These are phyloP conservation scores for Papilio helenus DNA, from an alignment of 1,140 invertebrate genomes.

Conservation along the genomic window DNA sequence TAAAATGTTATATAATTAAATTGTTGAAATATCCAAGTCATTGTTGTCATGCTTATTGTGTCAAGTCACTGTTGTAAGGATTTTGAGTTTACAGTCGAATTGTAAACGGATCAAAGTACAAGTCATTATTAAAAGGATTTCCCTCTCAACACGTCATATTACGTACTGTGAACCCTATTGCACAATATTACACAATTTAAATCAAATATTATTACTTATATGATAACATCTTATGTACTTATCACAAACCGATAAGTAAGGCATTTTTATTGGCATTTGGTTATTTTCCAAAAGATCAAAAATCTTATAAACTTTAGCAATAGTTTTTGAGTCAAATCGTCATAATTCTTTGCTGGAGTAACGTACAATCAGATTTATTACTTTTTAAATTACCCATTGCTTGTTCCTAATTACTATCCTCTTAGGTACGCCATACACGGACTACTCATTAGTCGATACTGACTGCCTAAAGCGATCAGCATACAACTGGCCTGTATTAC, in stretches of 20 bases:
- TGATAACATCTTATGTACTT: no score
- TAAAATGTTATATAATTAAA: not conserved
- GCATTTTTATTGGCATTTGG: not conserved
- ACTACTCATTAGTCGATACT: no score
- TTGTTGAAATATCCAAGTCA: not conserved
- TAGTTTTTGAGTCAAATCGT: no score
- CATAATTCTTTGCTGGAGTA: no score
- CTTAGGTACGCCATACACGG: no score
- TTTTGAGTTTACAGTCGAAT: not conserved
- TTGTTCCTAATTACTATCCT: no score
- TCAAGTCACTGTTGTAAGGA: not conserved
- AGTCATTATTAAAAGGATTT: slow-evolving; percentile 6
- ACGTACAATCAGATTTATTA: no score
- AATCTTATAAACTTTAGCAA: no score
- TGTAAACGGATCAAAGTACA: not conserved
- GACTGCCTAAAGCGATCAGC: no score
- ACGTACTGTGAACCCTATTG: not conserved
- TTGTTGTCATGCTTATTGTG: not conserved
- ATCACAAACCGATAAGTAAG: not conserved
- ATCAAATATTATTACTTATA: not conserved
- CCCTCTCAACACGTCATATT: not conserved
- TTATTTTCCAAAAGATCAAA: no score
- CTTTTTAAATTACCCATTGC: no score
- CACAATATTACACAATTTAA: not conserved
- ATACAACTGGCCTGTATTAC: no score